Base-by-base conservation (phyloP, 2,888 invertebrate species). In the Drosophila ezoana region DNA sequence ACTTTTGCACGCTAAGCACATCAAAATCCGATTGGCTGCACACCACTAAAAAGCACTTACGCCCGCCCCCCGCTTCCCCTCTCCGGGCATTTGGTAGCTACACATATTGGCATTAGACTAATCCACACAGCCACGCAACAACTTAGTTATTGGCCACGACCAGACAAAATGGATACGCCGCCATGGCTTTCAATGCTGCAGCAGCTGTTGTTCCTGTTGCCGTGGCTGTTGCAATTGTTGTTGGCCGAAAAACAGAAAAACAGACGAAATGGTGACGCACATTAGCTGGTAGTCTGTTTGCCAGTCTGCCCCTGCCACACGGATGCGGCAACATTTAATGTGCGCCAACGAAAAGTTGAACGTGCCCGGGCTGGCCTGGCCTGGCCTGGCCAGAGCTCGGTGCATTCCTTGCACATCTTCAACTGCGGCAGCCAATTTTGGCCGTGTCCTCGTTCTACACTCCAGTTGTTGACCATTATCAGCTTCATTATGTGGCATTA, bases 401-500 rank as follows among this genome's bases (percentile, higher is more conserved):
- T 38, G 62, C 44, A 63, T 68, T 43, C 44, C 68, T 59, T 43
- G 59, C 52, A 45, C 71, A 62, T 49, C 45, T 63, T 60, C 45
- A 47, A 38, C 33, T 16, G 45, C 48, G 47, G 52, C 68, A 61
- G 45, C 72, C 64, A 53, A 68, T 74, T 57, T 66, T 38, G 49
- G 49, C 28, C 16, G 51, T 44, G 18, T 58, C 18, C 40, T 37
- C 58, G 38, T 13, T 51, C 58, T 18, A 40, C 38, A 18, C 56
- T 44, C 33, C 38, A 44, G 54, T 49, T 65, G 63, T 62, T 81
- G 80, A 63, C 85, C 80, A 87, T 87, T 87, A 86, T 85, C 87
- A 82, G 87, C 80, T 77, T 86, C 87, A 86, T 87, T 87, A 85
- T 87, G 85, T 79, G 87, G 87, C 79, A 85, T 85, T 85, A 85